Percentiles rank a stretch among this genome's conserved stretches.
Evolutionary conservation across 2,113 vertebrate species (phyloP).

Genomic region (Oreochromis spilurus): DNA sequence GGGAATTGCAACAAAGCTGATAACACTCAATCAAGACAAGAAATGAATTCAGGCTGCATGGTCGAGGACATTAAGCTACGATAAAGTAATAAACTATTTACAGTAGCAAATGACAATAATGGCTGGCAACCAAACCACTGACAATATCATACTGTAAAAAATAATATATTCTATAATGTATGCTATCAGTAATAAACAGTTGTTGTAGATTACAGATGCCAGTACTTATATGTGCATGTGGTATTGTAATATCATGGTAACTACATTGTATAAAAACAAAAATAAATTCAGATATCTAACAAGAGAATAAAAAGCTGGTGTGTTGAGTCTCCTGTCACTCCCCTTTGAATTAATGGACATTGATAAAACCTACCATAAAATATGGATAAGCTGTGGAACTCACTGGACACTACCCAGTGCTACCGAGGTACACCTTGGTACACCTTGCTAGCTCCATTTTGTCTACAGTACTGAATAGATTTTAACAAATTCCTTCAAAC

Average conservation of each 20-base stretch:
- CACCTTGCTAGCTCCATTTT: fast-evolving
- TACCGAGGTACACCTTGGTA: neutral
- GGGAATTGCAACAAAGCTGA: neutral
- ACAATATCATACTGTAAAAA: neutral
- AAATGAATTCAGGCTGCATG: neutral
- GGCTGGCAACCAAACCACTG: neutral
- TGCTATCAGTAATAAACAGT: neutral
- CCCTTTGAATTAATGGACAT: neutral
- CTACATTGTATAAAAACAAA: neutral
- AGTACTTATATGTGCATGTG: neutral
- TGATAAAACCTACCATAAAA: neutral
- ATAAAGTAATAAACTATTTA: neutral
- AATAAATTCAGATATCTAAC: neutral
- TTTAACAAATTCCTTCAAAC: neutral
- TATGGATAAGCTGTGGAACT: neutral
- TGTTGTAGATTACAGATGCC: neutral
- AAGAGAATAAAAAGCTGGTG: neutral
- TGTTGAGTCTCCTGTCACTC: neutral
- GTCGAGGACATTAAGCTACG: neutral
- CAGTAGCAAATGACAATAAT: neutral
- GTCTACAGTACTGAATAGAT: neutral
- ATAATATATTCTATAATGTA: neutral
- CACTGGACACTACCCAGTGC: neutral
- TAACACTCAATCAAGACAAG: neutral
- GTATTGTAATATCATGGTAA: neutral